Conservation (phyloP, 2,888 invertebrate genomes). For the Drosophila anomalipes region DNA sequence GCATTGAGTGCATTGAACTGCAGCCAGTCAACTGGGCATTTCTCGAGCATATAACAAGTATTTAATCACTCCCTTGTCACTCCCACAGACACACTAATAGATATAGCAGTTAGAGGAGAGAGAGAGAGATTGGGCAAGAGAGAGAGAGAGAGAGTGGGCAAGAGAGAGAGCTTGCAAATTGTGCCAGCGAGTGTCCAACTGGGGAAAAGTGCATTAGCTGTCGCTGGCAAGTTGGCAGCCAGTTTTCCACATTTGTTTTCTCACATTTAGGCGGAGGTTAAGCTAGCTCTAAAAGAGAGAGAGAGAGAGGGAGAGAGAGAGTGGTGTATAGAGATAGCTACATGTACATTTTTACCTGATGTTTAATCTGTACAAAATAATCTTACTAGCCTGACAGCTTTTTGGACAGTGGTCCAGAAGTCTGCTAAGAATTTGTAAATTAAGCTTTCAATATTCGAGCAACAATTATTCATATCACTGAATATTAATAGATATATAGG, state of each 20-base stretch:
- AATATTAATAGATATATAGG: neutral
- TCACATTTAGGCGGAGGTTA: slow-evolving; percentile 29
- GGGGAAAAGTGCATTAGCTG: slow-evolving; percentile 29
- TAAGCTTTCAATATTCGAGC: neutral
- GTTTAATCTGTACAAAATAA: slow-evolving; percentile 33
- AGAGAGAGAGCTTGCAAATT: slow-evolving; percentile 26
- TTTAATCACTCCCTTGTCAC: slow-evolving; percentile 53
- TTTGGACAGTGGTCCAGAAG: neutral
- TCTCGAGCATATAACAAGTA: slow-evolving; percentile 19
- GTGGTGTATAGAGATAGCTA: slow-evolving; percentile 3
- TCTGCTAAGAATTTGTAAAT: neutral
- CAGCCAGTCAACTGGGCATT: slow-evolving; percentile 35
- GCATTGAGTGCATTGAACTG: slow-evolving; percentile 52
- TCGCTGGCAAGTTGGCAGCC: slow-evolving; percentile 11
- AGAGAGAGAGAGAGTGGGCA: neutral
- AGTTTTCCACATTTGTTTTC: slow-evolving; percentile 55
- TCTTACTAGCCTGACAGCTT: slow-evolving; percentile 16
- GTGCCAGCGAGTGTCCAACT: slow-evolving; percentile 45
- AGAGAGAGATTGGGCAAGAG: neutral
- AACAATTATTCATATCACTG: neutral
- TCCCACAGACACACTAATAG: neutral
- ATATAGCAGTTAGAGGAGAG: neutral
- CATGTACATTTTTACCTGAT: slow-evolving; percentile 34
- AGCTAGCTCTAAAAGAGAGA: neutral
- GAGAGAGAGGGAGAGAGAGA: neutral